Evolutionary conservation across 2,797 vertebrate genomes (phyloP), one percentile per base, ranked within the genome.

Genomic region (Pseudochirops corinnae): DNA sequence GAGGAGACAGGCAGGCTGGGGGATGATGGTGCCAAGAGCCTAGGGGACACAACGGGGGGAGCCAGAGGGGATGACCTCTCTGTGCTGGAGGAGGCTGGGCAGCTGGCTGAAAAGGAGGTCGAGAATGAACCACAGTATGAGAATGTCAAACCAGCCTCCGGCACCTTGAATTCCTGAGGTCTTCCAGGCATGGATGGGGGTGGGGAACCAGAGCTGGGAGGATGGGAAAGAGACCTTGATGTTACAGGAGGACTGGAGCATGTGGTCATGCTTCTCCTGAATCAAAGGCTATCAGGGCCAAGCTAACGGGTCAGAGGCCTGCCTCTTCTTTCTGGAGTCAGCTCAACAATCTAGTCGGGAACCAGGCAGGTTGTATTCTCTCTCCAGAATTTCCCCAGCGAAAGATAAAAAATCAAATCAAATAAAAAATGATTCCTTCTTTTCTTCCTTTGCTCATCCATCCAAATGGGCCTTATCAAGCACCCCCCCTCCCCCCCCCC

Each of bases 51-150:
- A 95, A 96, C 16, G 95, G 90, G 91, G 90, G 10, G 1, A 1
- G 33, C 0, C 14, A 60, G 52, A 28, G 31, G 33, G 9, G 0
- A 4, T 53, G 91, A 90, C 52, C 90, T 57, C 6, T 13, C 0
- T 93, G 96, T 87, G 93, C 12, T 1, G 50, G 90, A 2, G 92
- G 96, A 96, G 95, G 94, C 98, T 96, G 97, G 98, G 95, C 98
- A 92, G 90, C 97, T 98, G 62, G 98, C 98, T 24, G 98, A 98
- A 6, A 98, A 6, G 0, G 98, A 97, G 0, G 98, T 96, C 91
- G 98, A 96, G 90, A 93, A 91, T 95, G 98, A 98, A 93, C 98
- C 98, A 0, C 97, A 98, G 58, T 98, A 98, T 0, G 98, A 98
- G 97, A 99, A 99, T 0, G 98, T 98, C 46, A 18, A 50, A 9